Base-by-base conservation (phyloP, 2,888 invertebrate genomes). In the Scaptomyza cyrtandrae region DNA sequence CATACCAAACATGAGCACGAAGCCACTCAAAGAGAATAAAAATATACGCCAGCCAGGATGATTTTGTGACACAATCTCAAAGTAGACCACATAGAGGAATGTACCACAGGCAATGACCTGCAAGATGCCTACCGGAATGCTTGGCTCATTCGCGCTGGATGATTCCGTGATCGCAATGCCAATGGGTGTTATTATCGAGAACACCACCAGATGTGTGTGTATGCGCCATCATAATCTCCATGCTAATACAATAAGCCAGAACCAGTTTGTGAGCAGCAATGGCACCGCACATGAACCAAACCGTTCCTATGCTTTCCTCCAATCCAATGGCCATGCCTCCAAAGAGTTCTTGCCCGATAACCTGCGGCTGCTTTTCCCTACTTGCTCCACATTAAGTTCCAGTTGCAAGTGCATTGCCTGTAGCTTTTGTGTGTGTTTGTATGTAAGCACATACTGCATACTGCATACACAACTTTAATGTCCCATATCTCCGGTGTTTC, bases 11-110 rank as follows among this genome's bases (percentile, higher is more conserved):
- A 96, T 96, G 7, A 95, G 80, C 37, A 93, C 86, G 90, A 96
- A 96, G 56, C 96, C 96, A 24, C 94, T 68, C 5, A 96, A 80
- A 16, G 96, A 94, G 1, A 96, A 94, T 0, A 94, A 64, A 89
- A 94, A 96, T 75, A 96, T 95, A 37, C 94, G 86, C 11, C 96
- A 91, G 16, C 96, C 96, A 4, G 90, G 86, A 49, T 90, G 89
- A 49, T 90, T 90, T 64, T 92, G 93, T 48, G 94, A 94, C 88
- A 98, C 94, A 64, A 98, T 97, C 93, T 99, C 98, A 91, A 98
- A 98, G 93, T 98, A 98, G 24, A 98, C 97, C 19, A 99, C 97
- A 93, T 98, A 99, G 10, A 99, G 93, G 46, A 99, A 94, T 0
- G 98, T 98, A 27, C 98, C 98, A 49, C 97, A 96, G 0, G 98